A percentile compares a stretch with the other conserved stretches of the same genome.
Evolutionary conservation across 2,888 invertebrate species (phyloP).

Genomic region (Tachina fera): DNA sequence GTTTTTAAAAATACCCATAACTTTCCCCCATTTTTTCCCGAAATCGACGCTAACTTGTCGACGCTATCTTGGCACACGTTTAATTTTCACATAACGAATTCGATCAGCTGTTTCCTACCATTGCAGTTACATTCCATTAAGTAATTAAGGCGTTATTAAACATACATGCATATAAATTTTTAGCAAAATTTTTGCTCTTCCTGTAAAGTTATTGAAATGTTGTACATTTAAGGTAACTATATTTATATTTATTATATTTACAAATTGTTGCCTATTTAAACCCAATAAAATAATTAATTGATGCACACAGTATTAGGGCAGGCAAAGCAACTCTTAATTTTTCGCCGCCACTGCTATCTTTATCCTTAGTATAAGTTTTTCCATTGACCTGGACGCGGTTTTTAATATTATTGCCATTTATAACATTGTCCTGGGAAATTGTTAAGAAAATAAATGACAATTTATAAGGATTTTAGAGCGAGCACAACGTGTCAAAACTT

Average conservation of each 20-base stretch:
- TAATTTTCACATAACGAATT: too few species aligned
- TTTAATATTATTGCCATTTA: constrained; percentile 17
- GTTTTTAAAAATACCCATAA: too few species aligned
- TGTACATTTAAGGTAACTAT: too few species aligned
- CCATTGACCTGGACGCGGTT: constrained; percentile 22
- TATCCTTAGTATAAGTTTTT: not conserved
- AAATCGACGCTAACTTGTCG: too few species aligned
- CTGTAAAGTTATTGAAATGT: too few species aligned
- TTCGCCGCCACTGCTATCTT: not conserved
- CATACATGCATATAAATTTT: too few species aligned
- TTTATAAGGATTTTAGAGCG: not conserved
- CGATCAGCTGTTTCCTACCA: too few species aligned
- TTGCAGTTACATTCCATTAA: too few species aligned
- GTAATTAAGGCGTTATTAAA: too few species aligned
- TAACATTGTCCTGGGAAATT: constrained; percentile 25
- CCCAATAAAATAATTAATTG: not conserved
- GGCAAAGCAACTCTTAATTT: not conserved
- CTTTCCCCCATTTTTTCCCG: too few species aligned
- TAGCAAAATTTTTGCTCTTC: too few species aligned
- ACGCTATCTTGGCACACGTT: too few species aligned
- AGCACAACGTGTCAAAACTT: not conserved
- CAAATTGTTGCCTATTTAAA: not conserved
- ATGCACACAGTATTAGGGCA: not conserved
- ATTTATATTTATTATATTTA: not conserved
- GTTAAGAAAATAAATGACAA: not conserved